Evolutionary conservation across 2,888 invertebrate species (phyloP), one percentile per base, ranked within the genome.

Genomic region (Hylaea fasciaria): DNA sequence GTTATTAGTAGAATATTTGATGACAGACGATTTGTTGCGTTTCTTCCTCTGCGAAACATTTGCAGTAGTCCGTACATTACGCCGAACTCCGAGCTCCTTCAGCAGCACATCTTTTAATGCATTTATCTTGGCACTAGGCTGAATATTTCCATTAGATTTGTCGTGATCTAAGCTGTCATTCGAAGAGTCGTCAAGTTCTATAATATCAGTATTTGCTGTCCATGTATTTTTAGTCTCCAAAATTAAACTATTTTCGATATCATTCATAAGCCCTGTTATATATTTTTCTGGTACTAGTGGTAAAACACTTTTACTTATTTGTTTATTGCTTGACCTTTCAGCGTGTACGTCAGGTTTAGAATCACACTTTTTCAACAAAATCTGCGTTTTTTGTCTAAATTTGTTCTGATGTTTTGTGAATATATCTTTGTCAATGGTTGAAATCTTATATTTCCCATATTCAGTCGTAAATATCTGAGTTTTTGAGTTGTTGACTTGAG

Each of bases 141-240:
- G 39, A 14, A 51, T 5, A 44, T 17, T 50, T 44, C 22, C 32
- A 11, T 9, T 9, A n/a, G 46, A 22, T 29, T 55, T 46, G 7
- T n/a, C 37, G 35, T 32, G 10, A 17, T 57, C 44, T 9, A 58
- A 44, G 62, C 73, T 76, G 14, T 87, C 85, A 68, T 78, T 81
- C 9, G 83, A 82, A 3, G 85, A 85, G 63, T 86, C 86, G 55
- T 86, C 83, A 45, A 86, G 77, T 75, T 85, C 82, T 55, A 65
- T 60, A 80, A 83, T 60, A 14, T 82, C 75, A 13, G 62, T 7
- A 2, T 56, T 55, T 16, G 45, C 29, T 40, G 10, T 13, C 22
- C 55, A 49, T 22, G 11, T 45, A 39, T 50, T 12, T 46, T 43
- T 22, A 35, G 37, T 39, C 10, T 40, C n/a, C 7, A 62, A 48